A percentile compares a stretch with the other conserved stretches of the same genome.
Conservation (phyloP, 2,113 vertebrate genomes). For the Actenoides lindsayi region DNA sequence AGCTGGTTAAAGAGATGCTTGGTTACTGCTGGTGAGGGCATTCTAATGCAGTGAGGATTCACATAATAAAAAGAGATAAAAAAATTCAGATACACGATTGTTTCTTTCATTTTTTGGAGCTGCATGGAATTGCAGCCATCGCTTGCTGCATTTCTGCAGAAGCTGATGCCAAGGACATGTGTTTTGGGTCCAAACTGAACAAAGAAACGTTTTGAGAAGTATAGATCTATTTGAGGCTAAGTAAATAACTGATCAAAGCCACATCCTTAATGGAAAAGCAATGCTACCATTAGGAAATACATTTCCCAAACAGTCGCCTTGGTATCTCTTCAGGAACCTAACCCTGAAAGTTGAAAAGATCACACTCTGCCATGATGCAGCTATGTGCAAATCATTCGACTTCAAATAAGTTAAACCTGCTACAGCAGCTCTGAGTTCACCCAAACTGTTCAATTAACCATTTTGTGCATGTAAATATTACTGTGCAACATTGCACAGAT, state of each 20-base stretch:
- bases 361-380: rapidly evolving
- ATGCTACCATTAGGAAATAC: neutral
- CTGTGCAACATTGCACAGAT: neutral
- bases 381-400: neutral
- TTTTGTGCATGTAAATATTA: neutral
- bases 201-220: neutral
- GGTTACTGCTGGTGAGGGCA: neutral
- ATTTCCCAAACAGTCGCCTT: neutral
- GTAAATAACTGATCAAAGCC: neutral
- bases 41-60: neutral
- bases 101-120: neutral
- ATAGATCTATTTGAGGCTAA: neutral
- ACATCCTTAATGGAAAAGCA: neutral
- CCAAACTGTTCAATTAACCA: neutral
- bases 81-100: neutral
- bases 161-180: rapidly evolving
- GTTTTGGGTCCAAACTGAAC: neutral
- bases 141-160: neutral
- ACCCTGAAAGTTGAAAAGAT: neutral
- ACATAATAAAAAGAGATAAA: constrained; percentile 4
- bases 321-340: neutral
- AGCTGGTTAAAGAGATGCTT: neutral
- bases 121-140: neutral
- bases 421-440: neutral
- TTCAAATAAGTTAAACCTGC: neutral